phyloP scores from a whole-genome alignment of 2,113 vertebrate genomes.

The Myocastor coypus region DNA sequence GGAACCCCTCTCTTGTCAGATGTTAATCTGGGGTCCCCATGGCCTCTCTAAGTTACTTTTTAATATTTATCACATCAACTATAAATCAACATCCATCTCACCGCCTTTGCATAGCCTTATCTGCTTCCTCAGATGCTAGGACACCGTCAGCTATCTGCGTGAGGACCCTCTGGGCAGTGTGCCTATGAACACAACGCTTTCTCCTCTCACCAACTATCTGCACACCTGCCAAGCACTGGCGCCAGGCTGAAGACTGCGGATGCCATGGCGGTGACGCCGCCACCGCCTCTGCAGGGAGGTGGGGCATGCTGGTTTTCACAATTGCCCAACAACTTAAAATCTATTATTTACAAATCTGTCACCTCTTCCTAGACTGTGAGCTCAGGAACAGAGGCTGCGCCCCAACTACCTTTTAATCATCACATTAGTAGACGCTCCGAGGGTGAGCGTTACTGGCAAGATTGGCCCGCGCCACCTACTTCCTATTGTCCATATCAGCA shows the following conservation, averaged over 20 bases:
- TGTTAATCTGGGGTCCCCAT: background rate
- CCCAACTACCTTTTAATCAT: background rate
- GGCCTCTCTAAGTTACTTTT: background rate
- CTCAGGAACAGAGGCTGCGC: background rate
- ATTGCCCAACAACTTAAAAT: background rate
- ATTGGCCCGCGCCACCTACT: background rate
- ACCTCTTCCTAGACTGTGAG: background rate
- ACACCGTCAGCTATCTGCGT: background rate
- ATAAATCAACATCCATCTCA: background rate
- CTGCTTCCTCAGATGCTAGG: background rate
- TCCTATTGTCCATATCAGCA: no score
- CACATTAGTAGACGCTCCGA: background rate
- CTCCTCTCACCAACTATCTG: background rate
- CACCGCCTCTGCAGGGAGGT: background rate
- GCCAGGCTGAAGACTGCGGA: background rate
- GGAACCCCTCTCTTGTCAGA: background rate
- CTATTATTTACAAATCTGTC: background rate
- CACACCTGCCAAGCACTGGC: background rate
- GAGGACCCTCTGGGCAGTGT: background rate
- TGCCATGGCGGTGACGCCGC: background rate
- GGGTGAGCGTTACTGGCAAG: background rate
- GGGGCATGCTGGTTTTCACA: background rate
- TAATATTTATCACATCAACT: background rate
- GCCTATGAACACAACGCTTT: rapidly evolving
- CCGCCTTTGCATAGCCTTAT: rapidly evolving